Base-by-base conservation (phyloP, 2,113 vertebrate genomes). In the Cavia porcellus region DNA sequence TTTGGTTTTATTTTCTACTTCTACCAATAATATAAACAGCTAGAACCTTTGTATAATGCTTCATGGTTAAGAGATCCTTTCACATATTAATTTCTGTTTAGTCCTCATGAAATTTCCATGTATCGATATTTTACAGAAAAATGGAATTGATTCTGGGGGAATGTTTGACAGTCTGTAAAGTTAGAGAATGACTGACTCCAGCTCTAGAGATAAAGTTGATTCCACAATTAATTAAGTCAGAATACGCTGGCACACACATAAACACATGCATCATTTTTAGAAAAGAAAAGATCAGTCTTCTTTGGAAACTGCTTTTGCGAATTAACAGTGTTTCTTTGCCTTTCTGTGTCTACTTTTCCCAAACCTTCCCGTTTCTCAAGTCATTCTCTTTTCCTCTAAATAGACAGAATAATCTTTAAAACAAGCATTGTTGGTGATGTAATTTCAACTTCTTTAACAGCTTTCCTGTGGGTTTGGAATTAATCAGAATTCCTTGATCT, bases 341-440 rank as follows among this genome's bases (percentile, higher is more conserved):
- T 89, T 32, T 72, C 25, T 55, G 19, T 81, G 66, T 77, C 62
- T 2, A 35, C 79, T 90, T 42, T 61, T 66, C 38, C 2, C 14
- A 72, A 70, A 50, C 10, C 2, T 72, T n/a, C 57, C 12, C 10
- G 32, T 47, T 72, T 87, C 22, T n/a, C n/a, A 20, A 32, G 14
- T 82, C 35, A 66, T 66, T 62, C 35, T 25, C 61, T 74, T 80
- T 20, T 25, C 22, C 62, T 93, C 15, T 59, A 9, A 52, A 10
- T 6, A 64, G 77, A 52, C 50, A 93, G 38, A 83, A 90, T 77
- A 70, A 90, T 79, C 59, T 92, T 90, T 35, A 87, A 86, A 62
- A 62, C 11, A 82, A 92, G 50, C 35, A 70, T 90, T 52, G n/a
- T 4, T 42, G 7, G 70, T 7, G 7, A 50, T 20, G 7, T 32